Evolutionary conservation across 2,888 invertebrate species (phyloP), one percentile per base, ranked within the genome.

Genomic region (Octonoba sinensis): DNA sequence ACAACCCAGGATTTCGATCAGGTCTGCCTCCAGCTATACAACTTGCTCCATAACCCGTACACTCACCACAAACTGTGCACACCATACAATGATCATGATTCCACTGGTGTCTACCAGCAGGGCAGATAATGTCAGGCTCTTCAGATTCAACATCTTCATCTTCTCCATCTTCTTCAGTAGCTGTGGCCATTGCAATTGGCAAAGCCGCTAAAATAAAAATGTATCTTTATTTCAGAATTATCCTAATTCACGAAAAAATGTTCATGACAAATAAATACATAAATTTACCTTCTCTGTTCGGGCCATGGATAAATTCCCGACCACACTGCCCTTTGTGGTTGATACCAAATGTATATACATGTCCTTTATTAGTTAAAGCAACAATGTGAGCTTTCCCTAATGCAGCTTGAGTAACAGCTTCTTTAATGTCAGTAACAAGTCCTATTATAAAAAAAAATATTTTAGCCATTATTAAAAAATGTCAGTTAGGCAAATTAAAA

Each of bases 261-360:
- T 20, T 1, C n/a, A 54, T 2, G 15, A 36, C 44, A 75, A 82
- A 69, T 67, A 46, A 6, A 36, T 36, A 8, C 11, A 36, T 36
- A 36, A 59, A 24, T 47, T 83, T 85, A 89, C 89, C 90, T 87
- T 91, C 91, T 87, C 90, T 91, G 47, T 88, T 86, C 18, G 89
- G 86, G 15, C 77, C 73, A 62, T 89, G 88, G 54, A 91, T 90
- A 87, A 94, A 95, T 86, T 95, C 95, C 84, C 97, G 90, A 4
- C 99, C 99, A 89, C 99, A 99, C 88, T 99, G 99, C 0, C 97
- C 97, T 88, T 97, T 96, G 88, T 99, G 98, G 89, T 99, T 99
- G 83, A 98, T 94, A 6, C 99, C 99, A 89, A 98, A 97, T 0
- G 98, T 96, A 88, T 93, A 97, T 3, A 98, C 93, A 86, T 94